Conservation (phyloP, 1,140 invertebrate genomes). For the Phymastichus coffea region DNA sequence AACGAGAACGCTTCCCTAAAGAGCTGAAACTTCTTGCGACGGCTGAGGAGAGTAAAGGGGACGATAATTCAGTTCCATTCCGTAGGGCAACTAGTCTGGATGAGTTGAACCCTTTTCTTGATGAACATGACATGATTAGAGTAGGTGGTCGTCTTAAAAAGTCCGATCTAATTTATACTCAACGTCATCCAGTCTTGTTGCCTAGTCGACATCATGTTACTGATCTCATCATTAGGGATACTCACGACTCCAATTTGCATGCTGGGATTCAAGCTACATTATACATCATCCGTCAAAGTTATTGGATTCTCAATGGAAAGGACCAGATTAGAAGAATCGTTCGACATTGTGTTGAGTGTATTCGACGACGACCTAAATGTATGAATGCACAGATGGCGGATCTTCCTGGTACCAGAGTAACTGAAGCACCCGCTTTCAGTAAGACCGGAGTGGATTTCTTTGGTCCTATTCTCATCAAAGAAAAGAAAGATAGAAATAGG, state of each 20-base stretch:
- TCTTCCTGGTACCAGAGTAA: neutral
- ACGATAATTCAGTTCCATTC: slow-evolving; percentile 20
- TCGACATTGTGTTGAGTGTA: neutral
- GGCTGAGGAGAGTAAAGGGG: no score
- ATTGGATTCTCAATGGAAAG: neutral
- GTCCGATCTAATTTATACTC: slow-evolving; percentile 23
- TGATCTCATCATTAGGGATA: slow-evolving; percentile 18
- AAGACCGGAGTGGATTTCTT: neutral
- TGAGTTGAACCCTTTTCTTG: slow-evolving; percentile 30
- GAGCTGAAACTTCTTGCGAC: slow-evolving; percentile 25
- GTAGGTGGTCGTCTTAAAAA: slow-evolving; percentile 35
- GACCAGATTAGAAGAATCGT: neutral
- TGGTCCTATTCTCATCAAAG: neutral
- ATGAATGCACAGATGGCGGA: neutral
- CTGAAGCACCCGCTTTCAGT: neutral
- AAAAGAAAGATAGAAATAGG: neutral
- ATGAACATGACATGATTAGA: slow-evolving; percentile 22
- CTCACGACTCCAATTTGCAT: neutral
- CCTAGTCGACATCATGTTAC: slow-evolving; percentile 26
- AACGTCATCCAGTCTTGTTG: slow-evolving; percentile 33
- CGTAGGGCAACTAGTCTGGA: slow-evolving; percentile 23
- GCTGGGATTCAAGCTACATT: no score
- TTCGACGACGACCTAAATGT: neutral
- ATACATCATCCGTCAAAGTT: no score
- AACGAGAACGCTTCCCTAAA: slow-evolving; percentile 28